Evolutionary conservation across 1,140 invertebrate species (phyloP).

Genomic region (Trichoplusia ni): DNA sequence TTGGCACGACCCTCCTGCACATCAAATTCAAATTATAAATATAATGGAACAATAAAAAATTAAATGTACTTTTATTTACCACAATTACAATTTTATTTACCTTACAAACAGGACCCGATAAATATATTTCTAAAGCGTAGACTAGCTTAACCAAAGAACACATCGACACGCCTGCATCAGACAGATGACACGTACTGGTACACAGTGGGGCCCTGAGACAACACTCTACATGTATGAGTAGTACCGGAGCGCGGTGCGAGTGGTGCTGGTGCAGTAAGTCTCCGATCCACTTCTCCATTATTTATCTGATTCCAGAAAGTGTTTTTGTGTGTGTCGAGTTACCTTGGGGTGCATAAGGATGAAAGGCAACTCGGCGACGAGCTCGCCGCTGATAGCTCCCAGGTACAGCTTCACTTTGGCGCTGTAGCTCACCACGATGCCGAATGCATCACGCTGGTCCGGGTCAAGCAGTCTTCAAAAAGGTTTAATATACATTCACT

Average conservation of each 20-base stretch:
- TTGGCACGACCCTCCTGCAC: conserved; percentile 82
- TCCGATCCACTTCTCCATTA: too few relatives aligned
- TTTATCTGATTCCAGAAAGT: too few relatives aligned
- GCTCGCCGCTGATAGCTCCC: conserved; percentile 95
- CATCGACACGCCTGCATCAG: conserved; percentile 1
- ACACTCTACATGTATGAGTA: not conserved
- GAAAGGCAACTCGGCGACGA: conserved; percentile 97
- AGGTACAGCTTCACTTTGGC: conserved; percentile 98
- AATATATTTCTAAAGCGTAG: too few relatives aligned
- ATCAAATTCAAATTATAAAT: not conserved
- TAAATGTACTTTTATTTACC: too few relatives aligned
- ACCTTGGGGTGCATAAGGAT: conserved; percentile 98
- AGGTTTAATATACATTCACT: too few relatives aligned
- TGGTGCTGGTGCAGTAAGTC: too few relatives aligned
- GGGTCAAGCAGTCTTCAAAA: conserved; percentile 86
- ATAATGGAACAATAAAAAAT: not conserved
- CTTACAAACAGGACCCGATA: too few relatives aligned
- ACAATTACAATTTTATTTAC: too few relatives aligned
- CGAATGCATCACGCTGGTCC: conserved; percentile 92
- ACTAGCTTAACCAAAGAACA: too few relatives aligned
- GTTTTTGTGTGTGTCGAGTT: not conserved
- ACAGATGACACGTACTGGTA: conserved; percentile 8
- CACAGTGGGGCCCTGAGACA: conserved; percentile 1
- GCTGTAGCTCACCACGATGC: conserved; percentile 94
- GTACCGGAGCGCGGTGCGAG: not conserved